Evolutionary conservation across 2,797 vertebrate species (phyloP).

Genomic region (Pangasius djambal): DNA sequence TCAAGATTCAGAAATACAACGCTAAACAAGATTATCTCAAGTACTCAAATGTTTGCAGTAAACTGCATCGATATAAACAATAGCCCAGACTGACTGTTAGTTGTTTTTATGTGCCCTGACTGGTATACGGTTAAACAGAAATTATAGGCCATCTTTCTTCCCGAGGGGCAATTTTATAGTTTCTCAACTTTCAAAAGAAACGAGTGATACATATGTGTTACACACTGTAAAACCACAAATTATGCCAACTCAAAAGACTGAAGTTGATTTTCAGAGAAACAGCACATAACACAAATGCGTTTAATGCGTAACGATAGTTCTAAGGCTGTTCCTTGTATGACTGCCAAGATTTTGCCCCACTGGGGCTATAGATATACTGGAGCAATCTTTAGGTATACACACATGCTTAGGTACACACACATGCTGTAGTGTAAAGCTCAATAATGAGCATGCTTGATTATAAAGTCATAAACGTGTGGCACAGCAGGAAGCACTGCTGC

Average conservation of each 20-base stretch:
- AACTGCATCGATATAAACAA: not conserved
- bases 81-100: not conserved
- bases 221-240: conserved; percentile 33
- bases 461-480: not conserved
- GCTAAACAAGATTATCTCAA: conserved; percentile 18
- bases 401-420: not conserved
- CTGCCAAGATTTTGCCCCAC: not conserved
- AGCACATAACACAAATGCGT: conserved; percentile 3
- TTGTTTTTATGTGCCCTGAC: not conserved
- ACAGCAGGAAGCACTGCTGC: not conserved
- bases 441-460: not conserved
- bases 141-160: conserved; percentile 4
- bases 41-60: conserved; percentile 8
- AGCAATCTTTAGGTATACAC: not conserved
- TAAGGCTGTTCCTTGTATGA: not conserved
- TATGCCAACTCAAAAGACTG: not conserved
- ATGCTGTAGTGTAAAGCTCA: not conserved
- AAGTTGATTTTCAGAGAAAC: conserved; percentile 15
- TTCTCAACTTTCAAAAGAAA: conserved; percentile 36
- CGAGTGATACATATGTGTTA: conserved; percentile 30
- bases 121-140: conserved; percentile 11
- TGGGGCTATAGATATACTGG: not conserved
- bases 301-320: conserved; percentile 1
- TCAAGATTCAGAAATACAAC: conserved; percentile 51
- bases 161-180: conserved; percentile 1